Evolutionary conservation across 2,113 vertebrate genomes (phyloP).

Genomic region (Nothocercus nigrocapillus): DNA sequence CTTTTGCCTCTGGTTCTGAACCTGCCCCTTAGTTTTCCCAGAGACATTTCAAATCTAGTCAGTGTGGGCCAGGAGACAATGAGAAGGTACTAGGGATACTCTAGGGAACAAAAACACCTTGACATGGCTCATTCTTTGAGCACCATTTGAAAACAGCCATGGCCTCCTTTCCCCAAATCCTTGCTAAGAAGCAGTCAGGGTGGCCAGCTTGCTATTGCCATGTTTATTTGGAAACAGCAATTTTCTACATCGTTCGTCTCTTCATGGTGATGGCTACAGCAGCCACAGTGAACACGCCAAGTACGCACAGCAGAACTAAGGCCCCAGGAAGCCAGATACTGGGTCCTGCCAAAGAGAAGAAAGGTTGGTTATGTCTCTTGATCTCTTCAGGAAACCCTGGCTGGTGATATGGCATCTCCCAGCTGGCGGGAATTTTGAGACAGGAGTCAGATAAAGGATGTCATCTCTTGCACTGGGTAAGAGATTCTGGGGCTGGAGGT

Average conservation of each 20-base stretch:
- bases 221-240: neutral
- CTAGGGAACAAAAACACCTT: neutral
- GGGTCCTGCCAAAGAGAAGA: neutral
- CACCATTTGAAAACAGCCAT: neutral
- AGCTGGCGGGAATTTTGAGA: no score
- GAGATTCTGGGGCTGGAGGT: neutral
- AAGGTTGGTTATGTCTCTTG: neutral
- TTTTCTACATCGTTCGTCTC: neutral
- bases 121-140: neutral
- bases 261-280: neutral
- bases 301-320: neutral
- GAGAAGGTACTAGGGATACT: neutral
- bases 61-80: fast-evolving
- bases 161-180: neutral
- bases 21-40: neutral
- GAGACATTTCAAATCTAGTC: neutral
- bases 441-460: neutral
- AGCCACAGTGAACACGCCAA: neutral
- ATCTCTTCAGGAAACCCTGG: neutral
- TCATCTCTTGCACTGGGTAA: neutral
- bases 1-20: neutral
- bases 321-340: neutral
- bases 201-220: neutral
- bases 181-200: neutral
- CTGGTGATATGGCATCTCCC: neutral